Evolutionary conservation across 2,888 invertebrate species (phyloP).

Genomic region (Sphinx pinastri): DNA sequence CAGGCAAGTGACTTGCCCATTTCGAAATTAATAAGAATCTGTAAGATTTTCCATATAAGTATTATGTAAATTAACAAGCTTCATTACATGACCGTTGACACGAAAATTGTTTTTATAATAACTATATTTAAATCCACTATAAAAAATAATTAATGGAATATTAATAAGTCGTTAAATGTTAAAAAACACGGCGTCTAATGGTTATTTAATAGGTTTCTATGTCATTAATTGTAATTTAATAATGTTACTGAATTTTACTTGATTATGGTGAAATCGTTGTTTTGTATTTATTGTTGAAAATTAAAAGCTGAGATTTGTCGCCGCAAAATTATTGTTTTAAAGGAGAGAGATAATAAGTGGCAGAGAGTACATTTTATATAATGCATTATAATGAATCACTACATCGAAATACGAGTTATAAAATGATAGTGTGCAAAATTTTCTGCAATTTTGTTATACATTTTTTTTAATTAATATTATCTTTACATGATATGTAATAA

Average conservation of each 20-base stretch:
- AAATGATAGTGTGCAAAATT: too few species aligned
- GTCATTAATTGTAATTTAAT: constrained; percentile 10
- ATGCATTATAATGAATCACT: too few species aligned
- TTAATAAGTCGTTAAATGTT: constrained; percentile 19
- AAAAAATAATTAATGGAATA: constrained; percentile 6
- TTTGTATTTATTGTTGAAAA: neutral
- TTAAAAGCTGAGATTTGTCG: neutral
- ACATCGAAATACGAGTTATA: too few species aligned
- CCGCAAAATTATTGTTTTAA: too few species aligned
- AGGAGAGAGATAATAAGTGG: too few species aligned
- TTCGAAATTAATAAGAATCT: too few species aligned
- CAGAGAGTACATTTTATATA: too few species aligned
- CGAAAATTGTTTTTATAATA: constrained; percentile 6
- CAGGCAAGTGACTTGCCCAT: too few species aligned
- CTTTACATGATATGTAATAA: too few species aligned
- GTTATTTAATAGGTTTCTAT: constrained; percentile 9
- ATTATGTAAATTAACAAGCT: neutral
- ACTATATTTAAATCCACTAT: constrained; percentile 3
- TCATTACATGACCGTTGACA: neutral
- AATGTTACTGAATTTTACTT: neutral
- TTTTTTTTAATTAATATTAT: too few species aligned
- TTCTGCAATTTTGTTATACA: too few species aligned
- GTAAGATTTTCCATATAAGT: too few species aligned
- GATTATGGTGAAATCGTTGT: neutral
- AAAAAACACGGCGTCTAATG: constrained; percentile 10